Base-by-base conservation (phyloP, 2,113 vertebrate species). In the Cebus imitator region DNA sequence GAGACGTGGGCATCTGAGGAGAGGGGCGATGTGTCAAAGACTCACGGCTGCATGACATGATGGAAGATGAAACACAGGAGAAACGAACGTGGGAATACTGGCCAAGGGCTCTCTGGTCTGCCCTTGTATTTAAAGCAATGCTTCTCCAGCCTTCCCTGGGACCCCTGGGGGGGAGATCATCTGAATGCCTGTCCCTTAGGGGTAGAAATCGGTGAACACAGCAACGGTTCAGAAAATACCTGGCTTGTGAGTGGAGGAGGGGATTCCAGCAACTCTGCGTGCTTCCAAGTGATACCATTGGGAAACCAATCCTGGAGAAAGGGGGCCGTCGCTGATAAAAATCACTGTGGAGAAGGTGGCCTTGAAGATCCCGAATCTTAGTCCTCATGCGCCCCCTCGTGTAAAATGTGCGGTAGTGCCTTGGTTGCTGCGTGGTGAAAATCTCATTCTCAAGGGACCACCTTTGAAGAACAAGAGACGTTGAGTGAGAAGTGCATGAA, bases 351-450 rank as follows among this genome's bases (percentile, higher is more conserved):
- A 0, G 35, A 85, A 32, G 68, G 66, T 3, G 3, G 92, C 27
- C 70, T 16, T 5, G 90, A 90, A 66, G 87, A 94, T 75, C 95
- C 73, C 0, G 0, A 98, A 98, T 97, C 73, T 97, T 73, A 86
- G 97, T 98, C 97, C 97, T 98, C 97, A 97, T 90, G 97, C 98
- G 98, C 98, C 98, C 98, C 95, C 98, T 99, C 99, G 98, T 97
- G 98, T 98, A 94, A 73, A 88, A 97, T 95, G 40, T 30, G 7
- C 6, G 85, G 95, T 97, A 98, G 87, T 96, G 98, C 76, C 52
- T 32, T 2, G 52, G 86, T 94, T 68, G 35, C 27, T 8, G 68
- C 50, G 50, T 58, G 23, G 5, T 79, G 78, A 94, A 82, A 82
- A 21, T 12, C 0, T 55, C 23, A 18, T 91, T 93, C 58, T 90